Base-by-base conservation (phyloP, 2,888 invertebrate genomes). In the Synergus umbraculus region DNA sequence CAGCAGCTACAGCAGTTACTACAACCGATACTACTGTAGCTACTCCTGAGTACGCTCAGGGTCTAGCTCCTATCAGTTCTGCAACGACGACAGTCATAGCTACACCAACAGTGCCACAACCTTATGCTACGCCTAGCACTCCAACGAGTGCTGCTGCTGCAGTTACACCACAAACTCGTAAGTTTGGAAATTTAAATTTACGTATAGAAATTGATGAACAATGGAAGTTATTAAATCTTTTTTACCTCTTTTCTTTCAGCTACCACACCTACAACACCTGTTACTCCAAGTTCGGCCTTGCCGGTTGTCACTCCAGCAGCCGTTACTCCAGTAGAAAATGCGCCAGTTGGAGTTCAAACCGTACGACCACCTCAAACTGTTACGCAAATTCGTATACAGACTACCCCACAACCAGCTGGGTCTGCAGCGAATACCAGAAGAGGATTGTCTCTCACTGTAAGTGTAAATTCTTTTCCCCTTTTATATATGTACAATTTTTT, bases 41-140 rank as follows among this genome's bases (percentile, higher is more conserved):
- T 29, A 96, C 97, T 8, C 97, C 97, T 0, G 97, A 97, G 91
- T 97, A 97, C 91, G 97, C 97, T 12, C 96, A 96, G 78, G 97
- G 97, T 13, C 93, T 97, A 44, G 94, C 95, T 8, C 94, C 96
- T 7, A 94, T 95, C 29, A 93, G 93, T 82, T 94, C 95, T 79
- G 93, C 94, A 13, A 89, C 85, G 1, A 83, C 85, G 13, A 76
- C 86, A 41, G 85, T 86, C 1, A 80, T 81, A 5, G 81, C 85
- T 0, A 80, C 85, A 4, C 83, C 86, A 9, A 46, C 80, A 43
- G 79, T 82, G 65, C 81, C 85, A 29, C 88, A 88, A 44, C 81
- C 92, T 37, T 91, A 91, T 66, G 88, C 85, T 5, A 85, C 90
- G 77, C 88, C 91, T 80, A 82, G 89, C 80, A 87, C 91, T 78